phyloP scores from a whole-genome alignment of 2,797 vertebrate species.

The Telmatherina bonti region DNA sequence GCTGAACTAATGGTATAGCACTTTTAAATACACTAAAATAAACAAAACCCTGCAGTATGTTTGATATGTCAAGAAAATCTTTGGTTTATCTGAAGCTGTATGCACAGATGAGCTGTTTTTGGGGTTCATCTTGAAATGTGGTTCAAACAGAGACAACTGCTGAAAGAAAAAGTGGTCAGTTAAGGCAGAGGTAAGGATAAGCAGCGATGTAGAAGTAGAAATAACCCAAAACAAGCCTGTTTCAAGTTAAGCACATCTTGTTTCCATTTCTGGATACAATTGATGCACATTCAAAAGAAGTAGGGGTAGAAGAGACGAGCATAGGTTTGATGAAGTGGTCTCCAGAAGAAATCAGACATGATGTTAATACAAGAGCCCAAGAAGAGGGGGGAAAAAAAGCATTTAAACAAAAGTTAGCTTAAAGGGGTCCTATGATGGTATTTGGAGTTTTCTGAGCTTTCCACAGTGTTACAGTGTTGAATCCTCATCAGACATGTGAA shows the following conservation, averaged over 20 bases:
- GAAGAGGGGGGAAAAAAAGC: background rate
- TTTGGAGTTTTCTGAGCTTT: too few relatives aligned
- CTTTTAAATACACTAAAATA: slow-evolving; percentile 13
- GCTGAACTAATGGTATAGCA: slow-evolving; percentile 19
- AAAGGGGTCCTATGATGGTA: too few relatives aligned
- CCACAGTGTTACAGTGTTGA: too few relatives aligned
- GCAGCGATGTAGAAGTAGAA: background rate
- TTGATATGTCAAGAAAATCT: slow-evolving; percentile 6
- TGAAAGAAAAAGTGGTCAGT: background rate
- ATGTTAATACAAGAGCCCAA: background rate
- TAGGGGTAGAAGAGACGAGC: background rate
- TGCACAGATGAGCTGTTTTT: background rate
- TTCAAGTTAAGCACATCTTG: background rate
- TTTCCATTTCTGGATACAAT: background rate
- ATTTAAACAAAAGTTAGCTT: background rate
- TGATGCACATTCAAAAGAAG: background rate
- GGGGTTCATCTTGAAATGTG: background rate
- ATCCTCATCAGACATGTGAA: too few relatives aligned
- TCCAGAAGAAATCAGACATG: background rate
- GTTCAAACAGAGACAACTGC: background rate
- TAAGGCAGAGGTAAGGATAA: background rate
- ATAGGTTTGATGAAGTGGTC: background rate
- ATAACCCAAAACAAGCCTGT: background rate
- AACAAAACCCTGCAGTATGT: background rate
- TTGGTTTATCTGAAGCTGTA: slow-evolving; percentile 42